These are phyloP conservation scores for Otolemur crassicaudatus DNA, from an alignment of 2,797 vertebrate genomes.

Conservation along the genomic window DNA sequence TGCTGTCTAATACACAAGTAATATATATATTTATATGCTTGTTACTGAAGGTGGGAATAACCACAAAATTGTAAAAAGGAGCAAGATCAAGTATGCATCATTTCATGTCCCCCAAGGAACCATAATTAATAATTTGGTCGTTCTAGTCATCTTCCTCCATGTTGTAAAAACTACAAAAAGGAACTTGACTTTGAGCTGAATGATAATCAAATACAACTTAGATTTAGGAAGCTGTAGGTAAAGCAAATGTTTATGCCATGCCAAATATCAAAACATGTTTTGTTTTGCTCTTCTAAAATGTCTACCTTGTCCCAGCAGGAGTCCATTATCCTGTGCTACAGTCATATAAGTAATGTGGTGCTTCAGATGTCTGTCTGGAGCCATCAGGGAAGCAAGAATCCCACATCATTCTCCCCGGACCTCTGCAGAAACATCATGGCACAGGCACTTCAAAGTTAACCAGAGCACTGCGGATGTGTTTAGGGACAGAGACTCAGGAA, in stretches of 20 bases:
- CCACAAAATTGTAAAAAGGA: background rate
- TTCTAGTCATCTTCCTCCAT: background rate
- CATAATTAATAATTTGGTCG: background rate
- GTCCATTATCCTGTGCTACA: background rate
- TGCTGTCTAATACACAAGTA: background rate
- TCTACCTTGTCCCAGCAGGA: background rate
- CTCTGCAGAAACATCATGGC: background rate
- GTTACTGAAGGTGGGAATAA: background rate
- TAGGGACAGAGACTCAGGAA: background rate
- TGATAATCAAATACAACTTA: background rate
- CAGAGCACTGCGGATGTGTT: background rate
- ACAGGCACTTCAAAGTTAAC: background rate
- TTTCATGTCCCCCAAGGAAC: background rate
- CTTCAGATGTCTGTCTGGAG: background rate
- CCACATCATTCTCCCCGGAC: background rate
- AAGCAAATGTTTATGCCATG: background rate
- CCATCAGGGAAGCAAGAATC: background rate
- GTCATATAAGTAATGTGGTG: background rate
- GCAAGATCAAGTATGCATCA: background rate
- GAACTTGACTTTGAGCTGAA: background rate
- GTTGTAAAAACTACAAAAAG: background rate
- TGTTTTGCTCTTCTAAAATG: constrained; percentile 18
- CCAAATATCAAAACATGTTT: background rate
- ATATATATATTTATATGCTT: background rate
- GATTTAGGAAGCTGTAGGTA: background rate